phyloP scores from a whole-genome alignment of 2,888 invertebrate species.

The Schizaphis graminum region DNA sequence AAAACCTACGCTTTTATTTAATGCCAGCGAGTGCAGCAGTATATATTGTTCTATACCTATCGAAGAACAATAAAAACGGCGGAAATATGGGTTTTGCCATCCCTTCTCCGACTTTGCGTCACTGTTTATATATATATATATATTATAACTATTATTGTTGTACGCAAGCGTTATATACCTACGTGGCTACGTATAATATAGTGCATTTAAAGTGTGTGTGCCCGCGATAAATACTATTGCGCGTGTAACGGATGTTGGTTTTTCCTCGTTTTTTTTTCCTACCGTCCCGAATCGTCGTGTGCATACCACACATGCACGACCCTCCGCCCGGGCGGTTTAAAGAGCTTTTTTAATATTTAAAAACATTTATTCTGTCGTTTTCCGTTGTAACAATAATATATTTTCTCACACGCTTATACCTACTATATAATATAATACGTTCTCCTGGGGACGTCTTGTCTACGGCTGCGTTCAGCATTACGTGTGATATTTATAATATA shows the following conservation, averaged over 20 bases:
- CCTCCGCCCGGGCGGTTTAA: not conserved
- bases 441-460: not conserved
- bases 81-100: slow-evolving; percentile 16
- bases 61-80: slow-evolving; percentile 49
- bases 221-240: not conserved
- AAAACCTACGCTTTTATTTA: slow-evolving; percentile 3
- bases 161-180: not conserved
- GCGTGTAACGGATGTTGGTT: not conserved
- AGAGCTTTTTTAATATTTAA: slow-evolving; percentile 46
- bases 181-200: not conserved
- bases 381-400: not conserved
- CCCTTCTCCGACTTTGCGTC: not conserved
- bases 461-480: not conserved
- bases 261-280: not conserved
- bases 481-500: not conserved
- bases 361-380: slow-evolving; percentile 20
- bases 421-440: not conserved
- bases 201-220: not conserved
- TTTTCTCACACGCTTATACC: not conserved
- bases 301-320: not conserved
- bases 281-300: not conserved
- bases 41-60: not conserved
- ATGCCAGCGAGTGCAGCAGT: not conserved
- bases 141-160: not conserved
- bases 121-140: not conserved